Evolutionary conservation across 2,797 vertebrate species (phyloP), one percentile per base, ranked within the genome.

Genomic region (Rhadinocentrus ornatus): DNA sequence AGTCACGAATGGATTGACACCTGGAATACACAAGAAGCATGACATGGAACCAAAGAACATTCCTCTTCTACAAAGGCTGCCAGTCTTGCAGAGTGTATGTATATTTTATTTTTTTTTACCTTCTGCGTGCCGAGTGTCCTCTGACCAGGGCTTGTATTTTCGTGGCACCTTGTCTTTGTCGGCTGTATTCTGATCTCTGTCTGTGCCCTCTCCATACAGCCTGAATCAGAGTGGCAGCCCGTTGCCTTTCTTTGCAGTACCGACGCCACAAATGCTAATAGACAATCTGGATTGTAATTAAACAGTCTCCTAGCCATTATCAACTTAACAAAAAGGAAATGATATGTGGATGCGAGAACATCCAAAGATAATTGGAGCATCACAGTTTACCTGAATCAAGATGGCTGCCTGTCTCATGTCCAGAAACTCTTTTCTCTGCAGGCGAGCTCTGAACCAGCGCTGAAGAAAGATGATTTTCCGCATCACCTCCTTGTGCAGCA

Each of bases 391-490:
- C 96, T 99, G 97, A 77, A 99, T 90, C 29, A 95, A 74, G 20
- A 93, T 0, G 0, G 96, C 93, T 0, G 97, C 96, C 39, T 84
- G 92, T 68, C 88, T 94, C 90, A 92, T 94, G 66, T 93, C 93
- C 55, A 98, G 75, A 53, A 96, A 99, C 62, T 94, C 95, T 3
- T 92, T 93, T 75, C 96, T 94, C 68, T 97, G 96, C 53, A 98
- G 89, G 29, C 86, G 93, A 89, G 95, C 94, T 75, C 95, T 94
- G 87, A 96, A 95, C 94, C 97, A 97, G 86, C 94, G 95, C 89
- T 99, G 98, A 16, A 99, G 95, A 53, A 97, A 95, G 80, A 99
- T 85, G 77, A 99, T 99, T 88, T 98, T 99, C 11, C 78, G 89
- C 85, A 99, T 96, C 1, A 99, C 98, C 16, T 99, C 98, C 52